phyloP scores from a whole-genome alignment of 2,888 invertebrate species.

The Enchytraeus crypticus region DNA sequence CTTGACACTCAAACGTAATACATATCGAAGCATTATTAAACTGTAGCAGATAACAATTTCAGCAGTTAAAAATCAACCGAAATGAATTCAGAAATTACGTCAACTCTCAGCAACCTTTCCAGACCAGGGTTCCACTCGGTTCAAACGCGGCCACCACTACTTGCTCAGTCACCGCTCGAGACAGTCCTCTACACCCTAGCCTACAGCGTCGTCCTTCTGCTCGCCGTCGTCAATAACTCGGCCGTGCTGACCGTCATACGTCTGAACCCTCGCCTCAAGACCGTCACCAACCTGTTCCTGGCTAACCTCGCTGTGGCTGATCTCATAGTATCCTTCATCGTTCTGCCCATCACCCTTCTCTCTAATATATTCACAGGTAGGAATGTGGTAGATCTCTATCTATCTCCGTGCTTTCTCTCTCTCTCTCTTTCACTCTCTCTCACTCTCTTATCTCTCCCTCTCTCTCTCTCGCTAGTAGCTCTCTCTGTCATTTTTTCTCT shows the following conservation, averaged over 20 bases:
- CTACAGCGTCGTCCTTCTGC: conserved; percentile 21
- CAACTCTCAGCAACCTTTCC: too few relatives aligned
- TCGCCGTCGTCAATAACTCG: conserved; percentile 23
- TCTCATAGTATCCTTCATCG: conserved; percentile 24
- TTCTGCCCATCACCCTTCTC: conserved; percentile 25
- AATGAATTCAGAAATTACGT: too few relatives aligned
- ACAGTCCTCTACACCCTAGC: conserved; percentile 17
- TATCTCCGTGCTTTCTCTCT: not conserved
- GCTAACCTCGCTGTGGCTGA: conserved; percentile 27
- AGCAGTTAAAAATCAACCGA: too few relatives aligned
- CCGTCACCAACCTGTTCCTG: conserved; percentile 27
- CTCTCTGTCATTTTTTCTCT: not conserved
- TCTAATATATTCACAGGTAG: conserved; percentile 23
- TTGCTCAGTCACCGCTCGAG: conserved; percentile 16
- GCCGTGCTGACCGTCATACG: conserved; percentile 24
- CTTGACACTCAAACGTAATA: too few relatives aligned
- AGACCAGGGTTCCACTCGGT: too few relatives aligned
- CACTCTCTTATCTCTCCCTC: not conserved
- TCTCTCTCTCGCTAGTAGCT: not conserved
- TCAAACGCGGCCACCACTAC: conserved; percentile 9
- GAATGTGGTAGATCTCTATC: conserved; percentile 4
- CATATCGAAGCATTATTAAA: too few relatives aligned
- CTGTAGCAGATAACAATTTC: too few relatives aligned
- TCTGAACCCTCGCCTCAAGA: conserved; percentile 19
- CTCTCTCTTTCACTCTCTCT: not conserved